Evolutionary conservation across 2,797 vertebrate genomes (phyloP).

Genomic region (Ciconia nigra): DNA sequence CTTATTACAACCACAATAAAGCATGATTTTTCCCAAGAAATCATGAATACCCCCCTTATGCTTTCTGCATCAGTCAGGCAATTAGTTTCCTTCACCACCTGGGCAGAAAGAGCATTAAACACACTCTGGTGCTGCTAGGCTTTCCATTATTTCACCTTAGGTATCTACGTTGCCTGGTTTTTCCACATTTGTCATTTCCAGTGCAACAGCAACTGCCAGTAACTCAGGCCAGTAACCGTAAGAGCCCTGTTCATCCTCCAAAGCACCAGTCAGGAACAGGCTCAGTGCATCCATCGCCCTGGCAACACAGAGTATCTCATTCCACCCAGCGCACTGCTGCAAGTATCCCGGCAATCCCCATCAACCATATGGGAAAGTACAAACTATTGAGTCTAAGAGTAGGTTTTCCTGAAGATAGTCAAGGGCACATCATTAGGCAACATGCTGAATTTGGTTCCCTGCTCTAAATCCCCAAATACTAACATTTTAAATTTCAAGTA

Average conservation of each 20-base stretch:
- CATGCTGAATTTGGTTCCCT: neutral
- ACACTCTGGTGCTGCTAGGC: neutral
- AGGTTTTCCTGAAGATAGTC: neutral
- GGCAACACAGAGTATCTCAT: neutral
- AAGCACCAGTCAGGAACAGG: neutral
- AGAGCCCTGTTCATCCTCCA: neutral
- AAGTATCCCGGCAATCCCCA: neutral
- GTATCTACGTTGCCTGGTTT: neutral
- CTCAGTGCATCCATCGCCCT: neutral
- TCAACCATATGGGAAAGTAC: accelerated
- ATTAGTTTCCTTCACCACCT: neutral
- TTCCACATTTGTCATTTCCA: neutral
- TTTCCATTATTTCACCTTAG: neutral
- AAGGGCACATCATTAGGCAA: neutral
- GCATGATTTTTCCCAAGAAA: neutral
- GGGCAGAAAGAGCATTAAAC: neutral
- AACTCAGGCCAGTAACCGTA: neutral
- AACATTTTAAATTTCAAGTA: neutral
- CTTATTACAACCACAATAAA: neutral
- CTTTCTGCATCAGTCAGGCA: neutral
- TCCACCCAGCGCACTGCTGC: neutral
- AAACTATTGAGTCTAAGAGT: neutral
- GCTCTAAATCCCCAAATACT: neutral
- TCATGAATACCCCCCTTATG: neutral
- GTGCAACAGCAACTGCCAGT: neutral